Evolutionary conservation across 2,797 vertebrate genomes (phyloP).

Genomic region (Falco naumanni): DNA sequence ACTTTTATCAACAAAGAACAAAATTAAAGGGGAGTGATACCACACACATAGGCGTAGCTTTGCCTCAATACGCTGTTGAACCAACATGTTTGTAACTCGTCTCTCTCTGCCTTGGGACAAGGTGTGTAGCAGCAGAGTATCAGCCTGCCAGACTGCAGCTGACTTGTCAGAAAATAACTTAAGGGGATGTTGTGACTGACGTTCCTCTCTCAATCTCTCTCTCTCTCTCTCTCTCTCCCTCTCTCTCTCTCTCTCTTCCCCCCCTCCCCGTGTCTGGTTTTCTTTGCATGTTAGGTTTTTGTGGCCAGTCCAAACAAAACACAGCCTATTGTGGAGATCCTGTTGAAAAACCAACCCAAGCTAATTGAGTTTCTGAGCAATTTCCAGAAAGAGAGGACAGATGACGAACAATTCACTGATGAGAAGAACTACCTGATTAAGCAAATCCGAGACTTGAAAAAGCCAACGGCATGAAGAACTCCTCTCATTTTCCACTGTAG

Average conservation of each 20-base stretch:
- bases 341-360: conserved; percentile 97
- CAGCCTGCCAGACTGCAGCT: background rate
- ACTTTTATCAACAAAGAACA: background rate
- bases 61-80: background rate
- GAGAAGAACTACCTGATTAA: conserved; percentile 98
- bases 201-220: background rate
- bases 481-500: background rate
- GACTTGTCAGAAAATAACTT: background rate
- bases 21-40: background rate
- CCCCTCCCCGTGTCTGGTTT: background rate
- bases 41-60: fast-evolving
- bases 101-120: background rate
- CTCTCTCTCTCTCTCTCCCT: background rate
- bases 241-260: too few species aligned
- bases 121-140: background rate
- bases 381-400: conserved; percentile 95
- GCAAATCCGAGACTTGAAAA: conserved; percentile 97
- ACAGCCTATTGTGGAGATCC: conserved; percentile 94
- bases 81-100: background rate
- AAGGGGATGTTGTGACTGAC: background rate
- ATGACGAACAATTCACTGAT: conserved; percentile 95
- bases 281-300: conserved; percentile 85
- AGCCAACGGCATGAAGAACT: conserved; percentile 82
- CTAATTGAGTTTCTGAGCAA: conserved; percentile 96
- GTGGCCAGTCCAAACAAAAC: conserved; percentile 97